These are phyloP conservation scores for Thysanoteuthis rhombus DNA, from an alignment of 2,888 invertebrate species.

Conservation along the genomic window DNA sequence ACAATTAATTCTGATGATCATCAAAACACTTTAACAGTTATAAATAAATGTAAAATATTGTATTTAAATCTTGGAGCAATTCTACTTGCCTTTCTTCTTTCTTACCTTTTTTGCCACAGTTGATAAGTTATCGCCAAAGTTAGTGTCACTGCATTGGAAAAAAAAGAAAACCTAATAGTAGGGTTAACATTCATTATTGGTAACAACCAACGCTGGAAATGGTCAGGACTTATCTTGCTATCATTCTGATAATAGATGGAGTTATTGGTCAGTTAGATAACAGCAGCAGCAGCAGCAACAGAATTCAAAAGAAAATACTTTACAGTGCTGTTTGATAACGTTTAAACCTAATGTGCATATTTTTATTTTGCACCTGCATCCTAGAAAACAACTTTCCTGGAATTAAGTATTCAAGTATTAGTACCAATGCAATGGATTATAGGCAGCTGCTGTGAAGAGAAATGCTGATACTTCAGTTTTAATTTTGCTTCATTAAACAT, in stretches of 20 bases:
- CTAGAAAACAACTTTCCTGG: background rate
- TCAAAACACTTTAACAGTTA: conserved; percentile 12
- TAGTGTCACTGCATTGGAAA: background rate
- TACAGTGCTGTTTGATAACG: background rate
- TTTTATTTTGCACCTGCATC: background rate
- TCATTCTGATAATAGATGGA: background rate
- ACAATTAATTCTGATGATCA: background rate
- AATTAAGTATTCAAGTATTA: background rate
- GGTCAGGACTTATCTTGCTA: background rate
- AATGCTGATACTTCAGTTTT: background rate
- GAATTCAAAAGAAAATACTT: background rate
- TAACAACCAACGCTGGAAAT: background rate
- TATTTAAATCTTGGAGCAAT: background rate
- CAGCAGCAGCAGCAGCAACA: background rate
- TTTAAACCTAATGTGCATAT: background rate
- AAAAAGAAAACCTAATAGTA: conserved; percentile 12
- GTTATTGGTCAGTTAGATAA: background rate
- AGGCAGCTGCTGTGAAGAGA: background rate
- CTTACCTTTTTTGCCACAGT: conserved; percentile 12
- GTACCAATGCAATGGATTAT: too few relatives aligned
- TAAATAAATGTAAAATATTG: background rate
- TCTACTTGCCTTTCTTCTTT: background rate
- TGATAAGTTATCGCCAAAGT: background rate
- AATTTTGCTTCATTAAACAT: background rate
- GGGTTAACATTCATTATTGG: background rate